phyloP scores from a whole-genome alignment of 2,888 invertebrate species.

The Falcaria lacertinaria region DNA sequence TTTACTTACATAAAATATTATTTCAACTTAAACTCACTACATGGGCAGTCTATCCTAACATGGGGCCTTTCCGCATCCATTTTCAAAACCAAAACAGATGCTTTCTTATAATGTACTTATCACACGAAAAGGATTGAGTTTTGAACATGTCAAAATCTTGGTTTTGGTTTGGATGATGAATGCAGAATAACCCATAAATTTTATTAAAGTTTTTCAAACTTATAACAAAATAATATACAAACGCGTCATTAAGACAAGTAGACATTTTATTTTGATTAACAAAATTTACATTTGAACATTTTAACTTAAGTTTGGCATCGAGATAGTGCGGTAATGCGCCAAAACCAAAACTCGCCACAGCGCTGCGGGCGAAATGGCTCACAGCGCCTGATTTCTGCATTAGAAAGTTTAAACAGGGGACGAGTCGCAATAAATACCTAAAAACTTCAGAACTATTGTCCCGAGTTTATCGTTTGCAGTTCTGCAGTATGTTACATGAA shows the following conservation, averaged over 20 bases:
- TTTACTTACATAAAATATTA: neutral
- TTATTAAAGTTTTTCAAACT: neutral
- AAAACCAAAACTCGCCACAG: neutral
- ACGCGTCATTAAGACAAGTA: neutral
- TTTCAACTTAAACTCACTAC: neutral
- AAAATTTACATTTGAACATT: neutral
- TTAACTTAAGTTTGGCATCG: neutral
- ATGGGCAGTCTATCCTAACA: neutral
- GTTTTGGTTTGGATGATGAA: neutral
- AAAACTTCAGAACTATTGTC: neutral
- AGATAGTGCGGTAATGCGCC: neutral
- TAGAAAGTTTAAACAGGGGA: constrained; percentile 1
- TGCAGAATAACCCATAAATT: neutral
- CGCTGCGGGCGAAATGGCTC: neutral
- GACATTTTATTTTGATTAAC: neutral
- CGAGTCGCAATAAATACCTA: constrained; percentile 1
- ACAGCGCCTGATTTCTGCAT: neutral
- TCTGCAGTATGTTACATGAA: neutral
- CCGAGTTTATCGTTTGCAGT: neutral
- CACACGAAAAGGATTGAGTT: neutral
- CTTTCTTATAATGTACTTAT: too few species aligned
- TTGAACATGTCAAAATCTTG: neutral
- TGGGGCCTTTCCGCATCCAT: neutral
- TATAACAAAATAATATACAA: neutral
- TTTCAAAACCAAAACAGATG: neutral